Conservation (phyloP, 2,113 vertebrate genomes). For the Triplophysa dalaica region DNA sequence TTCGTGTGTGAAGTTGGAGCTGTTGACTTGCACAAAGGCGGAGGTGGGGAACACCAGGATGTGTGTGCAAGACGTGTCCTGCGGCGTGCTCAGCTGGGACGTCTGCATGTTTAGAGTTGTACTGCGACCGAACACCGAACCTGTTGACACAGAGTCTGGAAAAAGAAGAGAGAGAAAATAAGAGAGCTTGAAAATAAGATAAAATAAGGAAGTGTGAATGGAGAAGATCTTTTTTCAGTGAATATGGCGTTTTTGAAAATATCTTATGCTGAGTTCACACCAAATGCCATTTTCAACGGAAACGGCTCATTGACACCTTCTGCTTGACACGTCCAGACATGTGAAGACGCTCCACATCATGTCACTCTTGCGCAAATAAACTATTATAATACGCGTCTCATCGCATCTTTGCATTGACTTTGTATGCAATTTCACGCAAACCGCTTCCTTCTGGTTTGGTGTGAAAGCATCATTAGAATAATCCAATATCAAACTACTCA, state of each 20-base stretch:
- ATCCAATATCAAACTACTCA: background rate
- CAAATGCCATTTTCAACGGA: too few species aligned
- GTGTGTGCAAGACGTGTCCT: constrained; percentile 96
- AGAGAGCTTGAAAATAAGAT: background rate
- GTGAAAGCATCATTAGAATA: too few species aligned
- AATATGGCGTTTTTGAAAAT: background rate
- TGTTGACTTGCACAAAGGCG: constrained; percentile 92
- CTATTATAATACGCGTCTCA: too few species aligned
- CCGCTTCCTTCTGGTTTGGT: too few species aligned
- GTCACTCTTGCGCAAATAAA: too few species aligned
- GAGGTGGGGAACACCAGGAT: constrained; percentile 97
- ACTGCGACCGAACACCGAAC: constrained; percentile 94
- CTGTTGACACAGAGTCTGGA: constrained; percentile 87
- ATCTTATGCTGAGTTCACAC: too few species aligned
- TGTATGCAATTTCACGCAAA: too few species aligned
- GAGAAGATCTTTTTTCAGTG: background rate
- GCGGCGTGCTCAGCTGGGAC: constrained; percentile 92
- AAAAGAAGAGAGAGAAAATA: constrained; percentile 26
- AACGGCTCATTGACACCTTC: too few species aligned
- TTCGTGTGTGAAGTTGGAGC: constrained; percentile 86
- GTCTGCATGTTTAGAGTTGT: constrained; percentile 97
- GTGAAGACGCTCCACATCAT: too few species aligned
- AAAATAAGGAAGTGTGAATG: background rate
- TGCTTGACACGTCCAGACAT: too few species aligned
- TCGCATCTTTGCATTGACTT: too few species aligned